Evolutionary conservation across 2,888 invertebrate genomes (phyloP), one percentile per base, ranked within the genome.

Genomic region (Thelaira solivaga): DNA sequence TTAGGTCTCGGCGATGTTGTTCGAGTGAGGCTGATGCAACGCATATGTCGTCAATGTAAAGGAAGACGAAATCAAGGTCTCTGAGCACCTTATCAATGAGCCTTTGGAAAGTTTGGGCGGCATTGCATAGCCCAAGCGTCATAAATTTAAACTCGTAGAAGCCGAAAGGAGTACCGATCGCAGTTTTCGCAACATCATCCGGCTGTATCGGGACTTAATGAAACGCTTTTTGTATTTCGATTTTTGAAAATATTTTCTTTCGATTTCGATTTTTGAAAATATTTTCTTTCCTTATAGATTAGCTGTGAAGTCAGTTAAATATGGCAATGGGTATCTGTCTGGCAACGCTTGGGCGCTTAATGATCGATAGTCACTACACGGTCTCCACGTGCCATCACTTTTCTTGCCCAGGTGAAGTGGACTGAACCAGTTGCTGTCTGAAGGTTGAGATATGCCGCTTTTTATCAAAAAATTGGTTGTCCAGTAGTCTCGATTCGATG

Each of bases 401-500:
- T n/a, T n/a, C n/a, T n/a, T n/a, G n/a, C n/a, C n/a, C n/a, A n/a
- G n/a, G n/a, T n/a, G n/a, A n/a, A n/a, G n/a, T n/a, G n/a, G n/a
- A 26, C 26, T 5, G 6, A 26, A 5, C 6, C 26, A 26, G 6
- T 5, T 26, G 4, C 26, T 26, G 4, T 26, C 26, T 26, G n/a
- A n/a, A n/a, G n/a, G n/a, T 26, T 26, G 26, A 4, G 6, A 26
- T 5, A 5, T 31, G 8, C 6, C 6, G 31, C 31, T 31, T 31
- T 31, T 31, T 10, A 6, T 10, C 31, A 31, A 4, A 64, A 51
- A 71, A 76, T 10, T 22, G 64, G 64, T 31, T 61, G 62, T 2
- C 68, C 62, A 4, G 45, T 69, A 1, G 68, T 68, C 10, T 67
- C 59, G 22, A 68, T 55, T 18, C 39, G 43, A 4, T 57, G 47